These are phyloP conservation scores for Blastobasis adustella DNA, from an alignment of 2,888 invertebrate genomes.

Conservation along the genomic window DNA sequence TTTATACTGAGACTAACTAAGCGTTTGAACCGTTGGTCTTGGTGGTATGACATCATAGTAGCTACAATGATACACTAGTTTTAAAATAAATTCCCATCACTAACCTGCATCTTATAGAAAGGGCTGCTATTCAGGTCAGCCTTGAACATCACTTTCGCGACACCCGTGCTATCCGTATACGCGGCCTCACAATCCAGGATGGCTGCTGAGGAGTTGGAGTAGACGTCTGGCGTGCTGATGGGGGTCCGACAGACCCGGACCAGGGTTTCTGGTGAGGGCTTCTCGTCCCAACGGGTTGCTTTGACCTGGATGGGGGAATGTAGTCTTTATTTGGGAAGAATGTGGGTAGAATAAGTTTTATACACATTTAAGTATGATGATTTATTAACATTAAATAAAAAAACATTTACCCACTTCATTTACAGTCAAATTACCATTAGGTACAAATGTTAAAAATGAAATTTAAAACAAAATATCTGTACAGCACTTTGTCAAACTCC, in stretches of 20 bases:
- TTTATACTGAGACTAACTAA: too few species aligned
- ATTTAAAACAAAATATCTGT: too few species aligned
- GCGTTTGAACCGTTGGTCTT: too few species aligned
- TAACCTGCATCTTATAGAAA: conserved; percentile 47
- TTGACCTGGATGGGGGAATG: conserved; percentile 36
- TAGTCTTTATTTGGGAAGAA: too few species aligned
- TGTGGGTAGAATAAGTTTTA: too few species aligned
- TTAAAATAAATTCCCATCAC: background rate
- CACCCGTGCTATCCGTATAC: conserved; percentile 38
- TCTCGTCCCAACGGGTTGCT: conserved; percentile 62
- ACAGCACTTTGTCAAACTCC: too few species aligned
- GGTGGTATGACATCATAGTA: too few species aligned
- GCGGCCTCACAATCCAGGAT: conserved; percentile 33
- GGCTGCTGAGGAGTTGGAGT: background rate
- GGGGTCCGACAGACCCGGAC: conserved; percentile 50
- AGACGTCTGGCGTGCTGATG: conserved; percentile 6
- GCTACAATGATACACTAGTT: background rate
- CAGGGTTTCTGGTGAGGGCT: conserved; percentile 39
- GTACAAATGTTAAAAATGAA: too few species aligned
- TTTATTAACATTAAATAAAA: too few species aligned
- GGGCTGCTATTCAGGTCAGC: conserved; percentile 33
- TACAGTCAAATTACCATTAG: too few species aligned
- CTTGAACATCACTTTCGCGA: conserved; percentile 47
- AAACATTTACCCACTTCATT: too few species aligned
- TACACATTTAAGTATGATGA: too few species aligned